These are phyloP conservation scores for Etia nguti DNA, from an alignment of 2,113 vertebrate species.

Conservation along the genomic window DNA sequence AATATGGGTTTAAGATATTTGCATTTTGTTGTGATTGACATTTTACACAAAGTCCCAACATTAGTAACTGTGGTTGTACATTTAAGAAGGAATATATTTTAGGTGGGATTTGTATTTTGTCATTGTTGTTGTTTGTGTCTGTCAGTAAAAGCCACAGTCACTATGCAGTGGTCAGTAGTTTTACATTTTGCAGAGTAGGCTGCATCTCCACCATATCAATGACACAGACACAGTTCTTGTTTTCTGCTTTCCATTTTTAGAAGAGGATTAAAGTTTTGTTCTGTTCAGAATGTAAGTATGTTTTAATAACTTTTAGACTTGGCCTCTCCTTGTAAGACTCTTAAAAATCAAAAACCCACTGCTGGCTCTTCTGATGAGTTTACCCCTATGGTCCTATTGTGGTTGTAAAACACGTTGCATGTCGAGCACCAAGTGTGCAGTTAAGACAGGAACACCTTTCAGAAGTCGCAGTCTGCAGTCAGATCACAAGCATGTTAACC, in stretches of 20 bases:
- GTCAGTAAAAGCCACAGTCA: background rate
- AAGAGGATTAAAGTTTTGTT: background rate
- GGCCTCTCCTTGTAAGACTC: background rate
- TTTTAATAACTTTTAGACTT: background rate
- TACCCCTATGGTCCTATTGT: background rate
- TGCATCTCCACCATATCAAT: fast-evolving
- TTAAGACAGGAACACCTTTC: background rate
- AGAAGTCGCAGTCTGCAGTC: background rate
- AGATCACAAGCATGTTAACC: background rate
- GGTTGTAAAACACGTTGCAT: background rate
- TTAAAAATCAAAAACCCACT: background rate
- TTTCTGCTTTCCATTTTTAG: too few relatives aligned
- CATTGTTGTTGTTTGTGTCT: background rate
- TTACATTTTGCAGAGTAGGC: background rate
- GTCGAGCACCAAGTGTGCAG: background rate
- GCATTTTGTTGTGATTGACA: background rate
- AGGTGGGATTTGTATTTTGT: background rate
- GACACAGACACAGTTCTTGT: background rate
- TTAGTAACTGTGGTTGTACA: background rate
- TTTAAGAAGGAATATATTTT: fast-evolving
- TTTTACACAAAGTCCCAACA: background rate
- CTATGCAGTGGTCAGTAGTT: background rate
- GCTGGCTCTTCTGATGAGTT: background rate
- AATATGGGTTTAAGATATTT: fast-evolving
- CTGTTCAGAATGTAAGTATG: background rate